Base-by-base conservation (phyloP, 2,797 vertebrate species). In the Sebastes miniatus region DNA sequence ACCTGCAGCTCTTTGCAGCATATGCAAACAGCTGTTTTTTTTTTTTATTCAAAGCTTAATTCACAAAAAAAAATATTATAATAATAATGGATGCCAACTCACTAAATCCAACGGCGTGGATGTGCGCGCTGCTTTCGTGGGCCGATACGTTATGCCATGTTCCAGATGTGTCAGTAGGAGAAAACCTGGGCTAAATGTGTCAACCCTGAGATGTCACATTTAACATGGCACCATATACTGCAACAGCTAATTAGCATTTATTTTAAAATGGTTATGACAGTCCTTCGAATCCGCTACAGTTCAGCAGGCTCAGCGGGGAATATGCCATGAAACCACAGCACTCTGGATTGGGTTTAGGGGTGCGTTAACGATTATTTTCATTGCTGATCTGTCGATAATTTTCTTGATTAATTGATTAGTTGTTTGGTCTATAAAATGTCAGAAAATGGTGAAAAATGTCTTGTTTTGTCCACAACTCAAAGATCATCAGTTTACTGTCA, bases 1-100 rank as follows among this genome's bases (percentile, higher is more conserved):
- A 77, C 25, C 36, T 61, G 62, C 70, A 61, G 73, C 54, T 69
- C 22, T 59, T 72, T 72, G 52, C 10, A n/a, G 57, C 24, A 59
- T 20, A 31, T 18, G 3, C 63, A 71, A 76, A 58, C 64, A 61
- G 58, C 29, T 62, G 50, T 31, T 71, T 50, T 50, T 65, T 65
- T 50, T 11, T 54, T 70, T 25, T 20, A 22, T 69, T 73, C 57
- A 64, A 69, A n/a, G 31, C 56, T 75, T 56, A 58, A 12, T 69
- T 24, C 34, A 43, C 52, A 65, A 25, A 66, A 76, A 50, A 50
- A 50, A 50, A 20, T 4, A 50, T 50, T 4, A 50, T 14, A 31
- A 63, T 20, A 43, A 66, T 18, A 12, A 22, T 22, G 9, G 62
- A 43, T 62, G 14, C 47, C 70, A 66, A 13, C 54, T 70, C 36